phyloP scores from a whole-genome alignment of 2,113 vertebrate genomes.

The Phyllostomus hastatus region DNA sequence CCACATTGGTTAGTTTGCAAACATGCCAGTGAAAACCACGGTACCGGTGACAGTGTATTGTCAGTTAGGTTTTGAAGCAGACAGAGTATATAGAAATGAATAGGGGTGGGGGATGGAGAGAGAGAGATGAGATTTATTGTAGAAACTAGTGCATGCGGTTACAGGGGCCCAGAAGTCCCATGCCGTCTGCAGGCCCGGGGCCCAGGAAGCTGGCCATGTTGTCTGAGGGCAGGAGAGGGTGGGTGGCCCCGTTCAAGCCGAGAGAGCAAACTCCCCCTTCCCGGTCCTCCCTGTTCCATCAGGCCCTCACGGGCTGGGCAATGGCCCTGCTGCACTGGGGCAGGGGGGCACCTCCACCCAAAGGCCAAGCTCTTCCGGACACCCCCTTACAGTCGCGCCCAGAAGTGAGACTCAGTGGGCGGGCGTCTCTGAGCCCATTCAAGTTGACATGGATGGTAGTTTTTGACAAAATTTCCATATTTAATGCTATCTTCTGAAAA shows the following conservation, averaged over 20 bases:
- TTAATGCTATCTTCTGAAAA: slow-evolving; percentile 1
- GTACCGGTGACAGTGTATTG: neutral
- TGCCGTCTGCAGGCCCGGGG: neutral
- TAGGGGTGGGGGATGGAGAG: too few species aligned
- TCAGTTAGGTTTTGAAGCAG: neutral
- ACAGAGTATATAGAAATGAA: too few species aligned
- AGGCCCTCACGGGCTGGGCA: neutral
- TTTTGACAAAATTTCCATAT: neutral
- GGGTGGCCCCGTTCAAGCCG: neutral
- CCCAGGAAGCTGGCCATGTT: neutral
- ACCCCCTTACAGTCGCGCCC: neutral
- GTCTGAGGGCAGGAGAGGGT: neutral
- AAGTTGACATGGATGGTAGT: neutral
- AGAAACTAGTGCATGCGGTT: neutral
- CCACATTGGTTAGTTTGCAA: neutral
- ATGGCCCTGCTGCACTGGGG: neutral
- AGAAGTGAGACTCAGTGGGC: neutral
- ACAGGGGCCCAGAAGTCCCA: too few species aligned
- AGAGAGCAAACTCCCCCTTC: neutral
- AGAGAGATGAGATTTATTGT: neutral
- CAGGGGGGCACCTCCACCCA: neutral
- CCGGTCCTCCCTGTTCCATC: neutral
- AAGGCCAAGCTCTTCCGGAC: neutral
- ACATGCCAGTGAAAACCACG: neutral
- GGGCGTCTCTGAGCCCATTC: neutral